Evolutionary conservation across 2,888 invertebrate genomes (phyloP).

Genomic region (Folsomia manolachei): DNA sequence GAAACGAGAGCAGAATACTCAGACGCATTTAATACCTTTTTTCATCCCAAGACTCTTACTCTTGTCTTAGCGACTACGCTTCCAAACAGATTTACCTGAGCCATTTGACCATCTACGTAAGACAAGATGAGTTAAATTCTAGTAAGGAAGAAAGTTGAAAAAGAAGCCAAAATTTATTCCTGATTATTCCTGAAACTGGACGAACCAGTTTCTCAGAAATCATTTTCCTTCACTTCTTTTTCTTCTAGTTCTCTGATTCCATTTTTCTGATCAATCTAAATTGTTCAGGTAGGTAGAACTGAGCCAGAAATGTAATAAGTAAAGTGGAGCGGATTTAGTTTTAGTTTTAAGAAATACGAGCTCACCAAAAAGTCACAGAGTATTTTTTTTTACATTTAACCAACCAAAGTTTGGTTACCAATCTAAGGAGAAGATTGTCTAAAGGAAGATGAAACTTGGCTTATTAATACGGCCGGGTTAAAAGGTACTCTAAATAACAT

Average conservation of each 20-base stretch:
- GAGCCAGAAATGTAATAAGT: too few species aligned
- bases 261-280: constrained; percentile 49
- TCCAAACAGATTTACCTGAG: background rate
- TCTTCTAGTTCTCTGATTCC: constrained; percentile 28
- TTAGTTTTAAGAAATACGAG: background rate
- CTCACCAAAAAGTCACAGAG: background rate
- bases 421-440: too few species aligned
- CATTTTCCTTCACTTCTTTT: constrained; percentile 22
- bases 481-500: background rate
- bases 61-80: too few species aligned
- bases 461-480: background rate
- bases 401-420: too few species aligned
- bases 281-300: constrained; percentile 22
- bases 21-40: background rate
- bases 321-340: background rate
- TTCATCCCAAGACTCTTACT: too few species aligned
- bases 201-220: constrained; percentile 49
- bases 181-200: constrained; percentile 51
- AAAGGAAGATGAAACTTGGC: background rate
- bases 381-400: background rate
- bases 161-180: constrained; percentile 42
- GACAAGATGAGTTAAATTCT: constrained; percentile 6
- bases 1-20: constrained; percentile 12
- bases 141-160: constrained; percentile 5
- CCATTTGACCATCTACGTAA: constrained; percentile 6